phyloP scores from a whole-genome alignment of 2,888 invertebrate species.

The Trichacis sp. region DNA sequence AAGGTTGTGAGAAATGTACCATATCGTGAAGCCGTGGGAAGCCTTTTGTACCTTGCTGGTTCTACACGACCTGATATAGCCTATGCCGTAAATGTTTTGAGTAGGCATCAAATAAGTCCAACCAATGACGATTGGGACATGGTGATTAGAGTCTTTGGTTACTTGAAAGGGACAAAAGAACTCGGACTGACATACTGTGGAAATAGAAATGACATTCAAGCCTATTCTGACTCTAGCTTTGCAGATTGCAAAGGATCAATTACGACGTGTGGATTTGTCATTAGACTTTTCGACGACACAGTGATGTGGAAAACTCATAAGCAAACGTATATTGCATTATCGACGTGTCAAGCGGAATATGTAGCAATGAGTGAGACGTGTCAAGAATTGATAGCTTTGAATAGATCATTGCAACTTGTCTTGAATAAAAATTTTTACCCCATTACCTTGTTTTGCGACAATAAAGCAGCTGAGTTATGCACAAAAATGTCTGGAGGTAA shows the following conservation, averaged over 20 bases:
- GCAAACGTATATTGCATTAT: conserved; percentile 28
- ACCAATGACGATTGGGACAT: conserved; percentile 41
- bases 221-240: conserved; percentile 20
- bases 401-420: conserved; percentile 2
- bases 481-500: too few relatives aligned
- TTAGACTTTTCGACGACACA: conserved; percentile 13
- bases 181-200: conserved; percentile 17
- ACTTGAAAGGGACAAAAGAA: conserved; percentile 28
- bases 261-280: conserved; percentile 25
- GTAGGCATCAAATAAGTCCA: conserved; percentile 36
- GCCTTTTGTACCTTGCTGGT: conserved; percentile 36
- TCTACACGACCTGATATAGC: conserved; percentile 39
- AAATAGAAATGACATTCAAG: not conserved
- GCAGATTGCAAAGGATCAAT: conserved; percentile 22
- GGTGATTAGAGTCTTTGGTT: conserved; percentile 33
- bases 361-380: conserved; percentile 13
- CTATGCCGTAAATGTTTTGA: conserved; percentile 35
- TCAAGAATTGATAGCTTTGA: conserved; percentile 13
- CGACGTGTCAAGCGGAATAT: conserved; percentile 24
- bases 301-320: conserved; percentile 27
- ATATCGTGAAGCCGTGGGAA: conserved; percentile 40
- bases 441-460: too few relatives aligned
- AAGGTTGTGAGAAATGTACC: conserved; percentile 5
- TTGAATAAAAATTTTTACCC: conserved; percentile 4
- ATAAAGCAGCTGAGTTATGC: too few relatives aligned